Conservation (phyloP, 2,797 vertebrate genomes). For the Tarsius wallacei region DNA sequence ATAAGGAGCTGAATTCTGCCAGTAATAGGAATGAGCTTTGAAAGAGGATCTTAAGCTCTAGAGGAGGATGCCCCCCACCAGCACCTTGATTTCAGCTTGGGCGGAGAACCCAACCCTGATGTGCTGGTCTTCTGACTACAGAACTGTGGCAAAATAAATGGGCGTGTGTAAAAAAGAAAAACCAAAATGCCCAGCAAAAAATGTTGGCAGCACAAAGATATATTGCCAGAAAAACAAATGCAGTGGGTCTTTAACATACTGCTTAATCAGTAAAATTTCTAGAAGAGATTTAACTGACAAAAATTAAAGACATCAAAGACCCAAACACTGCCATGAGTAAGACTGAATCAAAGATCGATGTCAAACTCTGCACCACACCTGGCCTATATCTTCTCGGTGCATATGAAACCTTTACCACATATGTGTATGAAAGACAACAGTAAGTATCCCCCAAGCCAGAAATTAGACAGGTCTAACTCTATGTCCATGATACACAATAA, state of each 20-base stretch:
- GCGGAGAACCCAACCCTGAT: neutral
- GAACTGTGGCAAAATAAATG: neutral
- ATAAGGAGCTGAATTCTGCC: neutral
- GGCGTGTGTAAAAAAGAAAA: neutral
- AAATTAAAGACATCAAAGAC: neutral
- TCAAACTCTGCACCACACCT: neutral
- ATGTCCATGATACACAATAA: neutral
- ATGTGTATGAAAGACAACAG: neutral
- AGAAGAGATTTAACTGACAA: neutral
- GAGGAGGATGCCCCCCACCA: neutral
- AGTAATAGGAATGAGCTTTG: neutral
- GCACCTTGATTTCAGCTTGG: neutral
- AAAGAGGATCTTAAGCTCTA: neutral
- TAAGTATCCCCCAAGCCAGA: neutral
- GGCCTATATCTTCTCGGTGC: neutral
- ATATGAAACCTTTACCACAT: neutral
- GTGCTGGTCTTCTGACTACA: neutral
- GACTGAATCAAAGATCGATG: neutral
- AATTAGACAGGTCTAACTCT: neutral
- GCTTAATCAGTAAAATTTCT: neutral
- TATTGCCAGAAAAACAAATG: neutral
- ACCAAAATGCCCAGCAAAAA: neutral
- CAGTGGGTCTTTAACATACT: no score
- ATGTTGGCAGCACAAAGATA: neutral
- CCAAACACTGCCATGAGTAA: neutral